Evolutionary conservation across 2,888 invertebrate species (phyloP), one percentile per base, ranked within the genome.

Genomic region (Epinotia nisella): DNA sequence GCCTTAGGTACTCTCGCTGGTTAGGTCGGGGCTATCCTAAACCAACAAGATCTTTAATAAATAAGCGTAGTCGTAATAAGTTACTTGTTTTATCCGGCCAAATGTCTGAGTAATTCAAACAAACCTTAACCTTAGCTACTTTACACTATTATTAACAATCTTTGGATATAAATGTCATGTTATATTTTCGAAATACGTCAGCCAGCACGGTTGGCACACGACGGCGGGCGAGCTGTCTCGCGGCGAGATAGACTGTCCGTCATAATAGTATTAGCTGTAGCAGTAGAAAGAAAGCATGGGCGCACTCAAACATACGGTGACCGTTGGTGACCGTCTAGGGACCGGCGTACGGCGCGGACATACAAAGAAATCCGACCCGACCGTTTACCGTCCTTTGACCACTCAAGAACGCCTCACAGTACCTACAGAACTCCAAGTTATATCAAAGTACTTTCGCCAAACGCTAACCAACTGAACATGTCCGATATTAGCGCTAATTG

Each of bases 401-500:
- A 49, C 49, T 49, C 5, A n/a, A 49, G 49, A n/a, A n/a, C 49
- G 49, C n/a, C 49, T 15, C 45, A 45, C 13, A 41, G 45, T 15
- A 15, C 41, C 2, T 41, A 1, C 11, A 45, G 15, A 13, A 49
- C 7, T 49, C n/a, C 49, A 49, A 49, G 39, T 59, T 39, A 60
- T 35, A 35, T 59, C 17, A 59, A 35, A 35, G n/a, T 15, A n/a
- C 35, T 19, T 19, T 13, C 17, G 41, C 29, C 49, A 35, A 55
- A 60, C 41, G n/a, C n/a, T n/a, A n/a, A n/a, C n/a, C 13, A 59
- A 65, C 71, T 19, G 49, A 56, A 39, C 49, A 35, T 55, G 45
- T 19, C 24, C 53, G 10, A 24, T 35, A 35, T 19, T 15, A 60
- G 35, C 45, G 24, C 67, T 72, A 72, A 72, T 72, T 72, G 72